phyloP scores from a whole-genome alignment of 2,113 vertebrate genomes.

The Centropus bengalensis region DNA sequence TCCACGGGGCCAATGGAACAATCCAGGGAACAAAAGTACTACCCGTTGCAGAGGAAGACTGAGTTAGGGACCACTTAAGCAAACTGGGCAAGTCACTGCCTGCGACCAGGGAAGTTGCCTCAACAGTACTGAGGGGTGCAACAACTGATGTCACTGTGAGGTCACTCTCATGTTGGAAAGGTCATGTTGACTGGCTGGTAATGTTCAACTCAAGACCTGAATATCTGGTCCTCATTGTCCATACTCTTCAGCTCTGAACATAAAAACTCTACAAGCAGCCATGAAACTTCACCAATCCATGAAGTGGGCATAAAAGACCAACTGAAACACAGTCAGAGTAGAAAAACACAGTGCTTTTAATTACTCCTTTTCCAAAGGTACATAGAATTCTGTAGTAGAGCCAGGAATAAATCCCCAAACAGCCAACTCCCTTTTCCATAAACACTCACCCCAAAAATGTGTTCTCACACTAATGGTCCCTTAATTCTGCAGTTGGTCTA shows the following conservation, averaged over 20 bases:
- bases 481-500: not conserved
- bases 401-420: not conserved
- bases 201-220: not conserved
- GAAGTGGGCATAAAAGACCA: not conserved
- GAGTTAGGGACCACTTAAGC: not conserved
- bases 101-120: not conserved
- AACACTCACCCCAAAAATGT: not conserved
- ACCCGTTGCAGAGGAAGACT: not conserved
- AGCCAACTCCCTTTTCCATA: not conserved
- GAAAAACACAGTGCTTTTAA: not conserved
- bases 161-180: not conserved
- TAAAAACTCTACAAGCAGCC: not conserved
- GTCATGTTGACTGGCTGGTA: rapidly evolving
- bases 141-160: not conserved
- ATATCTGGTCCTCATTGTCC: not conserved
- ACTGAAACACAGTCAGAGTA: not conserved
- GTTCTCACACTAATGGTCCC: not conserved
- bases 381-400: not conserved
- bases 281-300: not conserved
- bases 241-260: not conserved
- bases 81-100: not conserved
- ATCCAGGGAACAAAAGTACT: not conserved
- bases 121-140: not conserved
- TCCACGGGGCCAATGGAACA: not conserved
- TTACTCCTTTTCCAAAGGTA: not conserved